Conservation (phyloP, 2,113 vertebrate genomes). For the Perca fluviatilis region DNA sequence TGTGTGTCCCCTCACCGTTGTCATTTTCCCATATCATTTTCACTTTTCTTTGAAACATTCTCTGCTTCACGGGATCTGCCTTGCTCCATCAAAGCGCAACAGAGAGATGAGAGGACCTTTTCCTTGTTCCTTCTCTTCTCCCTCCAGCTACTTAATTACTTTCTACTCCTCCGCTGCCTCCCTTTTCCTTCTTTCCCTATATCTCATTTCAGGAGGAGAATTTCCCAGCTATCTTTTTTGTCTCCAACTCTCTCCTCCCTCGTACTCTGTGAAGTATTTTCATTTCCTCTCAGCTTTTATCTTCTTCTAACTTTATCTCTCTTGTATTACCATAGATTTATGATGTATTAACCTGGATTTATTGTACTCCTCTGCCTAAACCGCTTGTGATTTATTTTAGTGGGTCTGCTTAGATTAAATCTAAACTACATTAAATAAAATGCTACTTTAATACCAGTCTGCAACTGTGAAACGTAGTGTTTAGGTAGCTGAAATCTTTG, state of each 20-base stretch:
- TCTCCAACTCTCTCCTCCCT: constrained; percentile 24
- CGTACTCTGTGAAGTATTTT: constrained; percentile 3
- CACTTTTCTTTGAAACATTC: constrained; percentile 58
- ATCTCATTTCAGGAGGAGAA: constrained; percentile 10
- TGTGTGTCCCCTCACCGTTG: constrained; percentile 40
- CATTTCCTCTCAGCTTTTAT: constrained; percentile 50
- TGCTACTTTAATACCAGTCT: neutral
- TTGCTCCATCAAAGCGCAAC: constrained; percentile 55
- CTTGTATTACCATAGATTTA: constrained; percentile 43
- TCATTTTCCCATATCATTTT: constrained; percentile 49
- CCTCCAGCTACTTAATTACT: constrained; percentile 49
- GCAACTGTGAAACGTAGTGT: neutral
- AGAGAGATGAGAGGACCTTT: constrained; percentile 44
- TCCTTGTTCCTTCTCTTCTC: constrained; percentile 28
- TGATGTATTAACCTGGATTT: constrained; percentile 41
- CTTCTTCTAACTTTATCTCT: constrained; percentile 32
- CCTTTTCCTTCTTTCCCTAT: constrained; percentile 17
- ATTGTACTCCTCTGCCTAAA: constrained; percentile 9
- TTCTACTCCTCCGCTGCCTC: constrained; percentile 30
- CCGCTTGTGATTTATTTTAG: neutral
- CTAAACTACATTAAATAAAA: constrained; percentile 10
- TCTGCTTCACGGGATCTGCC: constrained; percentile 44
- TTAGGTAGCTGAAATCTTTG: neutral
- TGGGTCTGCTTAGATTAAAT: constrained; percentile 24
- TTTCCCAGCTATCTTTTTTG: neutral